Evolutionary conservation across 2,113 vertebrate genomes (phyloP).

Genomic region (Rhagologus leucostigma): DNA sequence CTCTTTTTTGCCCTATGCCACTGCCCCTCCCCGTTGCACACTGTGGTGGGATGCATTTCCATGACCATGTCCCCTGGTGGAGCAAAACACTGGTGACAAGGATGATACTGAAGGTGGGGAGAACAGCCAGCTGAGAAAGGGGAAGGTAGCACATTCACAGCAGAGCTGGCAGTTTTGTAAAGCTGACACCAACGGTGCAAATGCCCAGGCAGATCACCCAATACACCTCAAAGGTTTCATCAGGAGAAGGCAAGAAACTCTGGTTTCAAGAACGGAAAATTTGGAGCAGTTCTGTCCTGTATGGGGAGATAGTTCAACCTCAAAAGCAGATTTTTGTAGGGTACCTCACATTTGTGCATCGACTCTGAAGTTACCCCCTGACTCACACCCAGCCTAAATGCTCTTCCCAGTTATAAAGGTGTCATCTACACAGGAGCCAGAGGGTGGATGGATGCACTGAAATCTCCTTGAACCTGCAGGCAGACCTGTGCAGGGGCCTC

Average conservation of each 20-base stretch:
- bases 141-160: background rate
- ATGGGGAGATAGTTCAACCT: background rate
- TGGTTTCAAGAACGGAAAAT: background rate
- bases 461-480: background rate
- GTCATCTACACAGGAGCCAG: fast-evolving
- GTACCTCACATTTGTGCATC: background rate
- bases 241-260: background rate
- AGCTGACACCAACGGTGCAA: background rate
- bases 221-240: background rate
- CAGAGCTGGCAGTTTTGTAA: background rate
- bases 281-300: background rate
- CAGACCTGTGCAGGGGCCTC: background rate
- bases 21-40: background rate
- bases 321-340: background rate
- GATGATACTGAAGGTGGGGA: background rate
- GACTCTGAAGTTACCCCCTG: background rate
- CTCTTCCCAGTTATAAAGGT: background rate
- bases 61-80: fast-evolving
- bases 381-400: background rate
- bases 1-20: background rate
- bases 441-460: background rate
- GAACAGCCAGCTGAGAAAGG: background rate
- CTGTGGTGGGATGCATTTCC: background rate
- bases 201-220: background rate
- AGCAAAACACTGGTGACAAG: background rate